phyloP scores from a whole-genome alignment of 2,113 vertebrate species.

The Vidua chalybeata region DNA sequence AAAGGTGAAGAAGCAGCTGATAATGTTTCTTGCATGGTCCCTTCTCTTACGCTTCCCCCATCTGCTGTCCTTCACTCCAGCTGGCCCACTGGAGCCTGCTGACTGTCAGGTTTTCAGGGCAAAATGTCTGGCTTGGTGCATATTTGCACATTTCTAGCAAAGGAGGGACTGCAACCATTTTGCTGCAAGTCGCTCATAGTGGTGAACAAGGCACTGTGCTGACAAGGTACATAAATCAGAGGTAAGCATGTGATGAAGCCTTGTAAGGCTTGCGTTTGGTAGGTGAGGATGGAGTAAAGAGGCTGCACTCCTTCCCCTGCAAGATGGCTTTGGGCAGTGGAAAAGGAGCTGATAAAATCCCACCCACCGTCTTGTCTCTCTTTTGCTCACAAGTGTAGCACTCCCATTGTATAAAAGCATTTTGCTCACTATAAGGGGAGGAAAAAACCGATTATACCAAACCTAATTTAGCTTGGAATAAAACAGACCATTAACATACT shows the following conservation, averaged over 20 bases:
- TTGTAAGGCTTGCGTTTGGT: not conserved
- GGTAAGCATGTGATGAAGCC: not conserved
- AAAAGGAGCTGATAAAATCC: not conserved
- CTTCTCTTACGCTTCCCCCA: not conserved
- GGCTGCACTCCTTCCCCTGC: not conserved
- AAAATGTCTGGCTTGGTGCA: not conserved
- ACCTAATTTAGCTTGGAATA: not conserved
- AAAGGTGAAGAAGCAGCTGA: constrained; percentile 15
- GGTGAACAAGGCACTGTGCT: not conserved
- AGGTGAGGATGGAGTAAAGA: not conserved
- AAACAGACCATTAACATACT: not conserved
- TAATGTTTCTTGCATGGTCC: not conserved
- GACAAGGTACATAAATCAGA: not conserved
- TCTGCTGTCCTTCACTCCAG: not conserved
- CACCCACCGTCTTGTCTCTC: not conserved
- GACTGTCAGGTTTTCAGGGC: not conserved
- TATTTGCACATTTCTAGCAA: not conserved
- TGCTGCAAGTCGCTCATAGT: not conserved
- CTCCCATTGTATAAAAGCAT: not conserved
- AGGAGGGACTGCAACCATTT: not conserved
- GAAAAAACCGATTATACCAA: not conserved
- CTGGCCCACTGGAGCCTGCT: not conserved
- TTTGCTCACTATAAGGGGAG: not conserved
- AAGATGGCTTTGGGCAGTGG: not conserved
- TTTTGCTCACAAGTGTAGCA: not conserved